Percentiles rank a stretch among this genome's conserved stretches.
phyloP scores from a whole-genome alignment of 2,113 vertebrate species.

The Campylomormyrus numenius region DNA sequence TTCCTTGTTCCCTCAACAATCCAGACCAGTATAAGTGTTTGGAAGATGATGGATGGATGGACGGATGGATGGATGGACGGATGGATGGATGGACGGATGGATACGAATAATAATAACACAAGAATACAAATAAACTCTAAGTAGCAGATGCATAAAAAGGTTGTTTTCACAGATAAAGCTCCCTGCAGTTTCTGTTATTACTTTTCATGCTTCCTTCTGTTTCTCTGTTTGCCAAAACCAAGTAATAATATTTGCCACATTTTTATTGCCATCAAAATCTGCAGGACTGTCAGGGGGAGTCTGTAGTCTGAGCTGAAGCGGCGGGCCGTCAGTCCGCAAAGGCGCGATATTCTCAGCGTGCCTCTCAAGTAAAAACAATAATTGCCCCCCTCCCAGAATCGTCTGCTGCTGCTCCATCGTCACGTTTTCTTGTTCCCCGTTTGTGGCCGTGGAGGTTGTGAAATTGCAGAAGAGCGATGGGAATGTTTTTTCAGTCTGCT shows the following conservation, averaged over 20 bases:
- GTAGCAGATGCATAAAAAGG: not conserved
- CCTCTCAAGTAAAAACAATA: not conserved
- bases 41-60: not conserved
- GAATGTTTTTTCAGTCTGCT: not conserved
- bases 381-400: not conserved
- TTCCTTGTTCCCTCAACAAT: not conserved
- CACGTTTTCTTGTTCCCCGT: not conserved
- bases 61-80: not conserved
- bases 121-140: not conserved
- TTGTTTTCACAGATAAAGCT: not conserved
- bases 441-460: not conserved
- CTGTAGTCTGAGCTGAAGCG: not conserved
- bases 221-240: slow-evolving; percentile 7
- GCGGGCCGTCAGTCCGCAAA: not conserved
- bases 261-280: not conserved
- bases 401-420: not conserved
- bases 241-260: slow-evolving; percentile 4
- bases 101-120: not conserved
- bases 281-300: not conserved
- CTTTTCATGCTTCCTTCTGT: not conserved
- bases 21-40: not conserved
- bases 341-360: not conserved
- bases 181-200: not conserved
- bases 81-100: not conserved
- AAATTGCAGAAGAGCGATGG: not conserved